These are phyloP conservation scores for Platichthys stellatus DNA, from an alignment of 2,113 vertebrate genomes.

Conservation along the genomic window DNA sequence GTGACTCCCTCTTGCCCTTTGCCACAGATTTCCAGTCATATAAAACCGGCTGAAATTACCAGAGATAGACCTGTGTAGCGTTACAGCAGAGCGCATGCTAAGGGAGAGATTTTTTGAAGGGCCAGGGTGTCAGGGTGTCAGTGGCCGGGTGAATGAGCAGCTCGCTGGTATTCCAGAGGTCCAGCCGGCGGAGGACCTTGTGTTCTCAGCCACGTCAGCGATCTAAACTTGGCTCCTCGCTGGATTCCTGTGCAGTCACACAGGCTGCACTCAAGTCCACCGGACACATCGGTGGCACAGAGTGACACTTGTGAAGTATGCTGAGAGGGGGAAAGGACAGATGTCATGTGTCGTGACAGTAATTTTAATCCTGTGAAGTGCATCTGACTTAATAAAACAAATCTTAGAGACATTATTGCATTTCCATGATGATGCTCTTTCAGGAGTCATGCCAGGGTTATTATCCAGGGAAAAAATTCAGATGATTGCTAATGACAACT, in stretches of 20 bases:
- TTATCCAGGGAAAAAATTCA: background rate
- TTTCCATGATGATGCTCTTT: background rate
- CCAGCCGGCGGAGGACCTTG: constrained; percentile 44
- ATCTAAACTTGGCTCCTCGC: constrained; percentile 70
- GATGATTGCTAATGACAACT: background rate
- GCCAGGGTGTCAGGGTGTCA: constrained; percentile 37
- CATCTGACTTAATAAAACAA: constrained; percentile 26
- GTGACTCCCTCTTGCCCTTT: background rate
- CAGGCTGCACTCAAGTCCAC: background rate
- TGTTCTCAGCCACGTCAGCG: constrained; percentile 58
- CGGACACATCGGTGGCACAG: constrained; percentile 27
- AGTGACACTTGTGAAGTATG: constrained; percentile 57
- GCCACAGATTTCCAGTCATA: constrained; percentile 1
- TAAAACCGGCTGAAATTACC: background rate
- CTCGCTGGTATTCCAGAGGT: constrained; percentile 44
- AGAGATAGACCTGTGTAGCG: background rate
- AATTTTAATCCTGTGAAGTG: constrained; percentile 43
- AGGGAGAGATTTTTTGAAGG: constrained; percentile 11
- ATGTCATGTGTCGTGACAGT: constrained; percentile 54
- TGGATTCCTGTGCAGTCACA: constrained; percentile 60
- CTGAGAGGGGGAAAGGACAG: constrained; percentile 34
- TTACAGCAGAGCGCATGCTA: background rate
- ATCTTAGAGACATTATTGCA: background rate
- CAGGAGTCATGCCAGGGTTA: constrained; percentile 2
- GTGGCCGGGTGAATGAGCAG: constrained; percentile 30